Base-by-base conservation (phyloP, 2,888 invertebrate genomes). In the Drosophila acutilabella region DNA sequence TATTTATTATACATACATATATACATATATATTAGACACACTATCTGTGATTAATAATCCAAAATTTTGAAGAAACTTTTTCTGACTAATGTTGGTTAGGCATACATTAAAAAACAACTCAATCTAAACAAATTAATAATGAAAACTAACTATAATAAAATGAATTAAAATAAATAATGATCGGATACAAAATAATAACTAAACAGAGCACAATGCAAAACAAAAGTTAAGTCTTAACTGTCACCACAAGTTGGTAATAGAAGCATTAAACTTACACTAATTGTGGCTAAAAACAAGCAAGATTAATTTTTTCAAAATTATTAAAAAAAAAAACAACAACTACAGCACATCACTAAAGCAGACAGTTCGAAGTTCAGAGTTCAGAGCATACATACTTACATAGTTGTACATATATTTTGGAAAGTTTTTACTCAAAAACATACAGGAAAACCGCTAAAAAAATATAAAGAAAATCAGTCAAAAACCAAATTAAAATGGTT, bases 1-100 rank as follows among this genome's bases (percentile, higher is more conserved):
- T 84, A 86, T 85, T 85, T 87, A 86, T 86, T 84, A 84, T 86
- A 81, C 78, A 87, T 84, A 81, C 76, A 81, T 80, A 85, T 80
- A 79, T 68, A 75, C 77, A 86, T 82, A 86, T 86, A 91, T 89
- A 91, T 91, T 91, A 90, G 91, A 92, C 91, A 92, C 91, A 92
- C 92, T 92, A 92, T 92, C 92, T 92, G 92, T 92, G 92, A 92
- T 92, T 92, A 91, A 91, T 92, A 92, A 92, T 92, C 92, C 92
- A 92, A 92, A 92, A 92, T 92, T 92, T 92, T 92, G 91, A 92
- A 91, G 92, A 91, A 76, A 91, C 91, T 92, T 92, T 92, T 92
- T 92, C 92, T 91, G 89, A 92, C 88, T 78, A 81, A 83, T 85
- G 85, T 83, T 83, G 83, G 85, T 80, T 81, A 84, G 78, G 80